A percentile compares a stretch with the other conserved stretches of the same genome.
These are phyloP conservation scores for Daboia siamensis DNA, from an alignment of 2,113 vertebrate species.

Conservation along the genomic window DNA sequence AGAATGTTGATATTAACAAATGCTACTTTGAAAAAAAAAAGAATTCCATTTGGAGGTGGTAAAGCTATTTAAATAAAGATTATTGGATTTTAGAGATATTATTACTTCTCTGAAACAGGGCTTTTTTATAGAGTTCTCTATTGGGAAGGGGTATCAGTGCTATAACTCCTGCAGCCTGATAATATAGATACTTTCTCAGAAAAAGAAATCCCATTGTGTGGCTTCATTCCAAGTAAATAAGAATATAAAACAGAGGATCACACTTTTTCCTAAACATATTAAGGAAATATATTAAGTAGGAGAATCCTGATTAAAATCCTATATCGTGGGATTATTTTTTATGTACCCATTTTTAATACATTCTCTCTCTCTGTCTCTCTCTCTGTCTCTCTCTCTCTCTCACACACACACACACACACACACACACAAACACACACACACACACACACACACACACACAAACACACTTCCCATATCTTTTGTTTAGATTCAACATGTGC, in stretches of 20 bases:
- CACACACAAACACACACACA: neutral
- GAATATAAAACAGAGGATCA: neutral
- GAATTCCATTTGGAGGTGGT: conserved; percentile 34
- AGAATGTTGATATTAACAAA: conserved; percentile 12
- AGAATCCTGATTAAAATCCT: neutral
- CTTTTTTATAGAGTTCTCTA: neutral
- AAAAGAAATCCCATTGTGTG: neutral
- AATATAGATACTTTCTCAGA: neutral
- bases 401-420: no score
- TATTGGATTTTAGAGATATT: conserved; percentile 36
- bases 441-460: no score
- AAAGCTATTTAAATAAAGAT: conserved; percentile 6
- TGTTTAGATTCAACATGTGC: neutral
- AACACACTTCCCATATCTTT: neutral
- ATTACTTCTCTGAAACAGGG: conserved; percentile 38
- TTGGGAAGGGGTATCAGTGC: neutral
- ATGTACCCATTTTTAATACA: neutral
- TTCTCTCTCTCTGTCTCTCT: neutral
- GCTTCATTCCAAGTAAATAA: neutral
- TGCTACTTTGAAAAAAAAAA: neutral
- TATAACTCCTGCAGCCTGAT: neutral
- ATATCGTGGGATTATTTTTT: neutral
- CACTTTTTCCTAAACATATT: neutral
- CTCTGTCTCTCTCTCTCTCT: no score
- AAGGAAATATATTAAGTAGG: neutral